phyloP scores from a whole-genome alignment of 2,888 invertebrate genomes.

The Trisateles emortualis region DNA sequence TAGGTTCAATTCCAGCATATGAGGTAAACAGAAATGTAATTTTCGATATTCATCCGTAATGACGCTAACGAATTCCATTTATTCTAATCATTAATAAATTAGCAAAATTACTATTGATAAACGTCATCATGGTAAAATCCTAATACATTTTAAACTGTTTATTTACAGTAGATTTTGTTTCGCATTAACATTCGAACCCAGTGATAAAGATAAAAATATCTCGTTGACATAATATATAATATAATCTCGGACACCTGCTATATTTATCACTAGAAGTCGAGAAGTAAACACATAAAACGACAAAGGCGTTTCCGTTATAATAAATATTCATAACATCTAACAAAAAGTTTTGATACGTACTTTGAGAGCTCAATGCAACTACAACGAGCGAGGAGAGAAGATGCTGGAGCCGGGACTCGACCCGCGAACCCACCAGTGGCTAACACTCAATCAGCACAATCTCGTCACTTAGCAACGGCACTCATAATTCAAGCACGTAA shows the following conservation, averaged over 20 bases:
- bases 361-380: slow-evolving; percentile 38
- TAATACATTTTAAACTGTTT: too few species aligned
- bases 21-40: too few species aligned
- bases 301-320: slow-evolving; percentile 14
- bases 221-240: background rate
- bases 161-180: background rate
- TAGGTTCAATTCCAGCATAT: too few species aligned
- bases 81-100: too few species aligned
- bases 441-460: slow-evolving; percentile 34
- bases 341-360: slow-evolving; percentile 43
- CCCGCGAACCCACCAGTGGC: slow-evolving; percentile 23
- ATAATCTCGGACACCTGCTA: slow-evolving; percentile 17
- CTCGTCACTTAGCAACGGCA: slow-evolving; percentile 42
- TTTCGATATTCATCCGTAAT: too few species aligned
- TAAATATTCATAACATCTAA: slow-evolving; percentile 3
- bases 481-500: slow-evolving; percentile 53
- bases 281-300: slow-evolving; percentile 22
- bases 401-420: slow-evolving; percentile 22
- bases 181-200: background rate
- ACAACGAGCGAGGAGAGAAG: slow-evolving; percentile 38
- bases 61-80: too few species aligned
- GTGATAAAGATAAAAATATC: background rate
- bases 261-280: slow-evolving; percentile 30
- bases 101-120: too few species aligned
- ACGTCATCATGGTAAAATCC: too few species aligned